Percentiles rank a stretch among this genome's conserved stretches.
Conservation (phyloP, 2,888 invertebrate species). For the Prenolepis imparis region DNA sequence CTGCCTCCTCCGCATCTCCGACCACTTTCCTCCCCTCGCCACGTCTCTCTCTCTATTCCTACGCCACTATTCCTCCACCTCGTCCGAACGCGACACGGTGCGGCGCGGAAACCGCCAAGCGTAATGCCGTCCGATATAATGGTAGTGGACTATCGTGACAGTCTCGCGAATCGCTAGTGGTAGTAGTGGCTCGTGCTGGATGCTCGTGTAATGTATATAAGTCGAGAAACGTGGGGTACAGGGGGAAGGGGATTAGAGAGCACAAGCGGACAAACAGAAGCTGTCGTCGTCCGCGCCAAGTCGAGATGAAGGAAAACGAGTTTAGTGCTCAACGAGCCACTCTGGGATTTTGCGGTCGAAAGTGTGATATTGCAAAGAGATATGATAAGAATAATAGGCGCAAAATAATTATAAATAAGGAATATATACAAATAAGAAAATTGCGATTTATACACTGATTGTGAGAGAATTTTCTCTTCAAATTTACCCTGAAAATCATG, state of each 20-base stretch:
- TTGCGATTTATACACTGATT: too few species aligned
- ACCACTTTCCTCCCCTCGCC: constrained; percentile 19
- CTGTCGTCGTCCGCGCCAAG: constrained; percentile 37
- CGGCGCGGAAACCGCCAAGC: constrained; percentile 75
- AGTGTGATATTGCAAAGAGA: constrained; percentile 9
- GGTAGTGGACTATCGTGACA: constrained; percentile 60
- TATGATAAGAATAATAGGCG: not conserved
- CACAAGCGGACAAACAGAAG: constrained; percentile 25
- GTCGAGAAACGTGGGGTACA: not conserved
- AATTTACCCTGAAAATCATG: too few species aligned
- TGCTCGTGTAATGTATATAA: constrained; percentile 45
- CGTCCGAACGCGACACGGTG: constrained; percentile 66
- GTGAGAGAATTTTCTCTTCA: too few species aligned
- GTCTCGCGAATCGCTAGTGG: constrained; percentile 27
- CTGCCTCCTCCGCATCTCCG: constrained; percentile 16
- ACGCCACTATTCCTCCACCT: constrained; percentile 68
- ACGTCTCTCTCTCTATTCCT: constrained; percentile 60
- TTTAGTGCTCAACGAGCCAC: constrained; percentile 5
- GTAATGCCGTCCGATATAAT: constrained; percentile 61
- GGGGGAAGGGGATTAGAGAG: not conserved
- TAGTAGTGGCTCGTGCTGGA: constrained; percentile 47
- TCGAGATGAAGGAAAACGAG: constrained; percentile 21
- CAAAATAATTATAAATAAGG: not conserved
- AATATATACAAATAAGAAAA: not conserved
- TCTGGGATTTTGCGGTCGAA: not conserved